A percentile compares a stretch with the other conserved stretches of the same genome.
Evolutionary conservation across 2,113 vertebrate genomes (phyloP).

Genomic region (Sylvicapra grimmia): DNA sequence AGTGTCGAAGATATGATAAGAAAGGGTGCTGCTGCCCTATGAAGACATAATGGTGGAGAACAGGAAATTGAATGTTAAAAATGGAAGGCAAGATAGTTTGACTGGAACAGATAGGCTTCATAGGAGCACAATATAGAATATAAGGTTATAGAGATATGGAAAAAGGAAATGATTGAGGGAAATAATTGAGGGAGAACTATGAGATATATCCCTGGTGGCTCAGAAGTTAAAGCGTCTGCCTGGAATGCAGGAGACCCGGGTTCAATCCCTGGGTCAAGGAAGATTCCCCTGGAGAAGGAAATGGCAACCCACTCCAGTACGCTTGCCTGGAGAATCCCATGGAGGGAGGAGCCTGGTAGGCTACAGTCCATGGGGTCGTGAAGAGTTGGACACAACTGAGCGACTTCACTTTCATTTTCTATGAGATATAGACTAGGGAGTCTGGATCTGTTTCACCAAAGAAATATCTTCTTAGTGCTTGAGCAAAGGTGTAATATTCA

Average conservation of each 20-base stretch:
- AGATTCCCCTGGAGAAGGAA: too few species aligned
- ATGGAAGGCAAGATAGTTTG: constrained; percentile 20
- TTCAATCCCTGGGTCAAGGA: too few species aligned
- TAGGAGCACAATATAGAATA: background rate
- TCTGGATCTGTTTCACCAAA: background rate
- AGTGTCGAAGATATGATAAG: background rate
- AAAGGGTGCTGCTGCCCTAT: background rate
- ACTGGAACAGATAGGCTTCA: background rate
- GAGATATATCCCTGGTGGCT: background rate
- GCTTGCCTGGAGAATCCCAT: background rate
- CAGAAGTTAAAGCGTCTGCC: too few species aligned
- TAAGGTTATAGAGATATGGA: background rate
- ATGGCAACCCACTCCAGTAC: background rate
- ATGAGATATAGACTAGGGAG: background rate
- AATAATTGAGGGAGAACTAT: background rate
- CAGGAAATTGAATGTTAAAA: constrained; percentile 44
- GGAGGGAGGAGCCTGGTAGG: background rate
- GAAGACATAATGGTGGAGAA: background rate
- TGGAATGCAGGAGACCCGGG: too few species aligned
- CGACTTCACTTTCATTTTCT: background rate
- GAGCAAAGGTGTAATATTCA: background rate
- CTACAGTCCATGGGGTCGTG: background rate
- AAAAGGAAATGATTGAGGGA: background rate
- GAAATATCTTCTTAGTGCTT: background rate
- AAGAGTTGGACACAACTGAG: background rate